Conservation (phyloP, 1,140 invertebrate genomes). For the Neodiprion virginianus region DNA sequence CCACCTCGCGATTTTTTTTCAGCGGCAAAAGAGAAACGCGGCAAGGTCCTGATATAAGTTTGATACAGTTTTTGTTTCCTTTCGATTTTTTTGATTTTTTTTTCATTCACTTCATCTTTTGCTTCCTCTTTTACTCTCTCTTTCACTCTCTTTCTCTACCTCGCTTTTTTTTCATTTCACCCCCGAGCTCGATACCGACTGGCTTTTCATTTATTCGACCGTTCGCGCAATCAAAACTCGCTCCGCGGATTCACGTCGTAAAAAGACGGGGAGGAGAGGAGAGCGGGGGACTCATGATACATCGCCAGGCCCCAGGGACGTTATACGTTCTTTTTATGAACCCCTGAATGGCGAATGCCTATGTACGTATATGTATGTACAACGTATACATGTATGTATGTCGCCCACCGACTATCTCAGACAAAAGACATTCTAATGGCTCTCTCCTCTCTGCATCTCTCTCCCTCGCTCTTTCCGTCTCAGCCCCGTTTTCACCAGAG, state of each 20-base stretch:
- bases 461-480: no score
- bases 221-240: conserved; percentile 30
- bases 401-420: background rate
- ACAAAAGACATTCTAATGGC: conserved; percentile 1
- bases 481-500: no score
- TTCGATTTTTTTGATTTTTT: background rate
- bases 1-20: no score
- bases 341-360: background rate
- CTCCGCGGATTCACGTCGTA: conserved; percentile 16
- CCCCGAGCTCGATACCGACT: background rate
- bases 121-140: no score
- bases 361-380: no score
- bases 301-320: background rate
- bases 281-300: background rate
- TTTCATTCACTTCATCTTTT: background rate
- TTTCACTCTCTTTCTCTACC: no score
- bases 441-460: background rate
- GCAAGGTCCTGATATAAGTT: background rate
- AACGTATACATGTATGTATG: background rate
- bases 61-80: background rate
- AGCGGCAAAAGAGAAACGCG: no score
- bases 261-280: conserved; percentile 3
- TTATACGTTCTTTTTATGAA: background rate
- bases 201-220: conserved; percentile 24
- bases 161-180: background rate